Evolutionary conservation across 2,113 vertebrate genomes (phyloP), one percentile per base, ranked within the genome.

Genomic region (Oreochromis aureus): DNA sequence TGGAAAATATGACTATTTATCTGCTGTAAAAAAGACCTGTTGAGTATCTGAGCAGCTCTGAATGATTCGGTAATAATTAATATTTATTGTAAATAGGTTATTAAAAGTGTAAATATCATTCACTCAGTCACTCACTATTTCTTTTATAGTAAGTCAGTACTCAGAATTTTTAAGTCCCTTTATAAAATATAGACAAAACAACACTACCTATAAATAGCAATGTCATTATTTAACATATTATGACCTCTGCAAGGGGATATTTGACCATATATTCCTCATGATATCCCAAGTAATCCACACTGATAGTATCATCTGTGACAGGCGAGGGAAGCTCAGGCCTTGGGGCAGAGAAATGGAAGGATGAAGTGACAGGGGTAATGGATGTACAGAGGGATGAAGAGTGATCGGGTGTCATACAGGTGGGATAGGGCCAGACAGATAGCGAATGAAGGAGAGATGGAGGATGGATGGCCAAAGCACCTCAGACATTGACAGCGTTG

Each of bases 361-460:
- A 90, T 92, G 90, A 91, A 83, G 91, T 92, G 96, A 95, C 94
- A 92, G 91, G 84, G 89, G 84, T 93, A 95, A 95, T 90, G 91
- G 94, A 95, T 95, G 92, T 92, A 89, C 63, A 48, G 92, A 90
- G 91, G 90, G 90, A 94, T 94, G 90, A 92, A 92, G 94, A 95
- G 95, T 92, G 95, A 94, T 96, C 32, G 93, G 87, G 93, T 95
- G 95, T 96, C 95, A 94, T 91, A 91, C 90, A 93, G 94, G 94
- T 89, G 90, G 92, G 92, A 94, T 87, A 71, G 93, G 90, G 86
- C 90, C 80, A 91, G 93, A 95, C 89, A 89, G 94, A 92, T 92
- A 83, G 93, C 24, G 93, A 93, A 91, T 87, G 88, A 88, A 94
- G 89, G 87, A 85, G 86, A 85, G 66, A 93, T 88, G 83, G 87